These are phyloP conservation scores for Ceratothoa steindachneri DNA, from an alignment of 2,888 invertebrate species.

Conservation along the genomic window DNA sequence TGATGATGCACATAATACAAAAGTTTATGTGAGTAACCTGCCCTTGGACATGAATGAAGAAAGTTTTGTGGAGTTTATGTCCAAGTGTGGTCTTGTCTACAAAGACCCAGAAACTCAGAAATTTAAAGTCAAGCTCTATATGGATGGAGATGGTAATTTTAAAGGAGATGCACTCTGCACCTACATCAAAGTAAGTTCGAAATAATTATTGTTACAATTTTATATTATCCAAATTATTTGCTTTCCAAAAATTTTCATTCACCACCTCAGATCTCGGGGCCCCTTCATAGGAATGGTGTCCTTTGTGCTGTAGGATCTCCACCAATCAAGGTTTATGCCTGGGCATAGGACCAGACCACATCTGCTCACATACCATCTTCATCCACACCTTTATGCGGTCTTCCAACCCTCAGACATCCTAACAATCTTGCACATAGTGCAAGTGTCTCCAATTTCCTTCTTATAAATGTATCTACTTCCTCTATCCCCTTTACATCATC, in stretches of 20 bases:
- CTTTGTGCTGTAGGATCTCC: too few species aligned
- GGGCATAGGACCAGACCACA: too few species aligned
- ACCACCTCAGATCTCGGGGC: background rate
- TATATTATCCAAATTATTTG: too few species aligned
- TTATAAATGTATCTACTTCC: too few species aligned
- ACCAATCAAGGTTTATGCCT: too few species aligned
- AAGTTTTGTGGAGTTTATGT: constrained; percentile 86
- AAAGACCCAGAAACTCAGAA: constrained; percentile 69
- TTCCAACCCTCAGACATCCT: too few species aligned
- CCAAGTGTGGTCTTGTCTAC: constrained; percentile 92
- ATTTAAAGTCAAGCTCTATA: constrained; percentile 88
- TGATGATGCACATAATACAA: constrained; percentile 80
- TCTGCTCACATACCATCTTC: too few species aligned
- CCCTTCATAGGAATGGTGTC: background rate
- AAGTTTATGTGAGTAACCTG: constrained; percentile 91
- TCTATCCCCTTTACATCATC: too few species aligned
- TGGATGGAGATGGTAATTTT: constrained; percentile 68
- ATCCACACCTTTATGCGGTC: too few species aligned
- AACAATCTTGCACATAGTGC: too few species aligned
- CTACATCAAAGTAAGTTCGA: constrained; percentile 85
- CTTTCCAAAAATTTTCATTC: too few species aligned
- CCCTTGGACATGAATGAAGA: constrained; percentile 83
- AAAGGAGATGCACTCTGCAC: constrained; percentile 97
- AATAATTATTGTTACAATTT: background rate
- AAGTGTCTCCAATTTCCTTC: too few species aligned